Conservation (phyloP, 2,888 invertebrate genomes). For the Andrena haemorrhoa region DNA sequence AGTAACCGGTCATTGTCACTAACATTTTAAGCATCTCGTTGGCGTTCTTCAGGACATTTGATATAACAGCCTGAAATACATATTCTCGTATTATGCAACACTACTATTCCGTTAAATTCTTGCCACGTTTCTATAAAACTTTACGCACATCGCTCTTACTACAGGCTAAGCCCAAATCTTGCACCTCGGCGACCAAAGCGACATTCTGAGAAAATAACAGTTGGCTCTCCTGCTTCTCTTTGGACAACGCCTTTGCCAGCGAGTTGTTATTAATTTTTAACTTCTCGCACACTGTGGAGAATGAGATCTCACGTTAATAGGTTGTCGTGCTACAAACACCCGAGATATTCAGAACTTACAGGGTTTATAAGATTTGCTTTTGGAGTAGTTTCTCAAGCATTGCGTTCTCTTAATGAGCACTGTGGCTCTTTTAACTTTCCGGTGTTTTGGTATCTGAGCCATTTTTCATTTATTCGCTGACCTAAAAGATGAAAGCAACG, state of each 20-base stretch:
- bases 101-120: neutral
- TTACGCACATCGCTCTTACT: conserved; percentile 77
- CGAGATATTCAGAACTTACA: conserved; percentile 66
- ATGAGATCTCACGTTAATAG: conserved; percentile 25
- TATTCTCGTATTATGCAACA: conserved; percentile 14
- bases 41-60: conserved; percentile 73
- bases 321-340: neutral
- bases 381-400: conserved; percentile 62
- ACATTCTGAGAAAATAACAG: conserved; percentile 77
- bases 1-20: conserved; percentile 72
- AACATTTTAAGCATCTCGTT: conserved; percentile 77
- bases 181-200: conserved; percentile 73
- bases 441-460: conserved; percentile 75
- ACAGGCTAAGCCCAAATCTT: conserved; percentile 74
- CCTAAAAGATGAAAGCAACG: neutral
- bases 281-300: conserved; percentile 76
- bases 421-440: conserved; percentile 74
- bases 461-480: conserved; percentile 66
- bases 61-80: conserved; percentile 73
- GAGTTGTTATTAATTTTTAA: conserved; percentile 78
- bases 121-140: neutral
- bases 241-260: conserved; percentile 78
- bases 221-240: conserved; percentile 78
- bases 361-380: conserved; percentile 69
- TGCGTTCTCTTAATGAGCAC: conserved; percentile 73